Percentiles rank a stretch among this genome's conserved stretches.
Conservation (phyloP, 1,140 invertebrate genomes). For the Drosophila mayri region DNA sequence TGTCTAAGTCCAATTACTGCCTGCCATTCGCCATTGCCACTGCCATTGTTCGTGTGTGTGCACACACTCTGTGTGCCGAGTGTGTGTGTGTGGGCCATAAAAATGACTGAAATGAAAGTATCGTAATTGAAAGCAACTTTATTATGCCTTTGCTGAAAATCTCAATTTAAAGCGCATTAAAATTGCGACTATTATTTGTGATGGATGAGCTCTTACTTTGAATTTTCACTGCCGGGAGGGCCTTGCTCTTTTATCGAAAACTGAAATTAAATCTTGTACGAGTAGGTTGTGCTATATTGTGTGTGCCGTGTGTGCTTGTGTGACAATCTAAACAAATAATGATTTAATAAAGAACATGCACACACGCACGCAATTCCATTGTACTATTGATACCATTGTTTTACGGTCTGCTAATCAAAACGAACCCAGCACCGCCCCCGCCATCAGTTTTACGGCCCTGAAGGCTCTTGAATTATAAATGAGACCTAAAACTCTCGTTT, state of each 20-base stretch:
- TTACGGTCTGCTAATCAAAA: slow-evolving; percentile 80
- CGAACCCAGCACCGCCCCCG: slow-evolving; percentile 46
- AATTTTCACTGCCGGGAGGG: slow-evolving; percentile 22
- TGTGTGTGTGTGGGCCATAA: slow-evolving; percentile 28
- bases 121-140: slow-evolving; percentile 56
- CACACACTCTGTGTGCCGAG: slow-evolving; percentile 10
- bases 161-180: slow-evolving; percentile 61
- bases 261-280: slow-evolving; percentile 40
- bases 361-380: slow-evolving; percentile 62
- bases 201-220: slow-evolving; percentile 49
- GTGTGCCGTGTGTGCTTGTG: slow-evolving; percentile 28
- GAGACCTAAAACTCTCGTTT: slow-evolving; percentile 80
- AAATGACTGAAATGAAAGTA: slow-evolving; percentile 49
- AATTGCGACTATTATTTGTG: slow-evolving; percentile 27
- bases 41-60: slow-evolving; percentile 8
- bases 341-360: slow-evolving; percentile 69
- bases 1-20: slow-evolving; percentile 59
- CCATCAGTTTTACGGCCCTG: slow-evolving; percentile 10
- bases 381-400: slow-evolving; percentile 75
- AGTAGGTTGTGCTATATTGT: neutral
- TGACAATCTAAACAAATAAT: slow-evolving; percentile 75
- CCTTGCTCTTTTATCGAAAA: slow-evolving; percentile 70
- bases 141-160: slow-evolving; percentile 43
- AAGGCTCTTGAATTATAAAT: slow-evolving; percentile 72
- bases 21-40: slow-evolving; percentile 33